Evolutionary conservation across 2,797 vertebrate species (phyloP).

Genomic region (Phalloptychus januarius): DNA sequence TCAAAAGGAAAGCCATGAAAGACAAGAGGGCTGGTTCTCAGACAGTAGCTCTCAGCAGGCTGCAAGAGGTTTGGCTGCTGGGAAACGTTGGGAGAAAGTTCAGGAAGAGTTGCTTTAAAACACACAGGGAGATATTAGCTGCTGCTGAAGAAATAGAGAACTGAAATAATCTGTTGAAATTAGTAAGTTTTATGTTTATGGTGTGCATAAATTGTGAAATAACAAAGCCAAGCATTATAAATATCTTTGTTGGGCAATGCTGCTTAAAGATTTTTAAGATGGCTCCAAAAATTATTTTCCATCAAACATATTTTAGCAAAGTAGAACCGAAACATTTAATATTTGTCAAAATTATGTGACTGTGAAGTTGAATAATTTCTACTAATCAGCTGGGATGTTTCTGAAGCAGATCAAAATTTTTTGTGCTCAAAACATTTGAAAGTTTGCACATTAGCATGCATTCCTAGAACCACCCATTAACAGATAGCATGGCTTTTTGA

Average conservation of each 20-base stretch:
- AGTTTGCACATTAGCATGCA: neutral
- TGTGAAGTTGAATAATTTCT: neutral
- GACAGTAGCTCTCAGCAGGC: constrained; percentile 42
- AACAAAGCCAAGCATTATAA: neutral
- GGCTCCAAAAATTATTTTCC: neutral
- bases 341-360: neutral
- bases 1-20: constrained; percentile 38
- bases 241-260: neutral
- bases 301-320: neutral
- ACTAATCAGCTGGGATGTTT: neutral
- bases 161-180: neutral
- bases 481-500: neutral
- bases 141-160: neutral
- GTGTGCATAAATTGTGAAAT: neutral
- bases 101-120: constrained; percentile 12
- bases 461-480: neutral
- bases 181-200: neutral
- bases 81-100: constrained; percentile 14
- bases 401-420: neutral
- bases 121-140: constrained; percentile 12
- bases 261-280: neutral
- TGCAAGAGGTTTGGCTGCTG: constrained; percentile 3
- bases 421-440: neutral
- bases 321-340: neutral
- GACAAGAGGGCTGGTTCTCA: constrained; percentile 11